Conservation (phyloP, 2,113 vertebrate species). For the Jaculus jaculus region DNA sequence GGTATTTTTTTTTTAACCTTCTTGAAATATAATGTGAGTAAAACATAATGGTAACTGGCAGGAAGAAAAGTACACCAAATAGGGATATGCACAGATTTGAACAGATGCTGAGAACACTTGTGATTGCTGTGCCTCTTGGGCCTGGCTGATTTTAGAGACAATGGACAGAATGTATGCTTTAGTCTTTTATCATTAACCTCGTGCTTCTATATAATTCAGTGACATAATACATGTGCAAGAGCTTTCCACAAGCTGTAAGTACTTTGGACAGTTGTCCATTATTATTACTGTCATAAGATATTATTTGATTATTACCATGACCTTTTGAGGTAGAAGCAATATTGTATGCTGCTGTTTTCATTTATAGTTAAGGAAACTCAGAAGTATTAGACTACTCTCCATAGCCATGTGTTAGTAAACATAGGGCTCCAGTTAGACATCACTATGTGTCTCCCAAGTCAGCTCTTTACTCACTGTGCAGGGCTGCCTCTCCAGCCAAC, state of each 20-base stretch:
- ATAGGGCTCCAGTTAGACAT: not conserved
- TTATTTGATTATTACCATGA: constrained; percentile 31
- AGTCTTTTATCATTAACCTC: constrained; percentile 42
- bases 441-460: not conserved
- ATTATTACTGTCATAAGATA: not conserved
- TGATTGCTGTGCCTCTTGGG: not conserved
- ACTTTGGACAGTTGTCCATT: constrained; percentile 5
- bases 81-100: constrained; percentile 14
- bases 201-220: constrained; percentile 4
- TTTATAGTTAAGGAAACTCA: not conserved
- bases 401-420: not conserved
- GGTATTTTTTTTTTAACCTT: not conserved
- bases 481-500: not conserved
- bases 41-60: constrained; percentile 47
- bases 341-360: not conserved
- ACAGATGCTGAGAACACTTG: not conserved
- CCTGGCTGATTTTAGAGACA: constrained; percentile 37
- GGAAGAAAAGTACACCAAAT: constrained; percentile 40
- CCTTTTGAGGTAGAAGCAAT: not conserved
- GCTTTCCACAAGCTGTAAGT: not conserved
- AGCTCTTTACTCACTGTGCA: not conserved
- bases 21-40: constrained; percentile 10
- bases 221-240: constrained; percentile 22
- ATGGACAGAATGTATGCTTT: not conserved
- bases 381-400: not conserved